A percentile compares a stretch with the other conserved stretches of the same genome.
Conservation (phyloP, 2,888 invertebrate genomes). For the Micropterix aruncella region DNA sequence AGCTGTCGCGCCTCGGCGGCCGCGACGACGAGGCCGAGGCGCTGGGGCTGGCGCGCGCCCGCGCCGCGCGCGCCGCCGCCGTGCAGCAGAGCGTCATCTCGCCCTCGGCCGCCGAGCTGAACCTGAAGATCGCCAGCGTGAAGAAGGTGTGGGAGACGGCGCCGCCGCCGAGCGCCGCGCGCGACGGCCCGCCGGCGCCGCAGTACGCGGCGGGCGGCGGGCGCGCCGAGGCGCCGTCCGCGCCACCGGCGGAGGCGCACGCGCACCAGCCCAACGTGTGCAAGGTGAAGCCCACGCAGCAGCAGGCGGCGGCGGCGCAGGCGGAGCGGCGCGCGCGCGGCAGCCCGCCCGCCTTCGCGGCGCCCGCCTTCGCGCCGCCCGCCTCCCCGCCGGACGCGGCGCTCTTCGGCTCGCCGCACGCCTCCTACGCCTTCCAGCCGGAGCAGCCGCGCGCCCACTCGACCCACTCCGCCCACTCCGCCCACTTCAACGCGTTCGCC, state of each 20-base stretch:
- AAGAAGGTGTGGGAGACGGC: constrained; percentile 76
- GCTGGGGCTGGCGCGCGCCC: constrained; percentile 36
- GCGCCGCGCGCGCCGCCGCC: constrained; percentile 39
- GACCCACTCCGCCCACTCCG: constrained; percentile 61
- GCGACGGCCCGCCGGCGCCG: constrained; percentile 50
- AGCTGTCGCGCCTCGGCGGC: constrained; percentile 59
- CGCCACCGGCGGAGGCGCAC: constrained; percentile 17
- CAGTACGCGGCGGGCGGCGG: constrained; percentile 44
- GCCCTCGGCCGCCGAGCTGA: constrained; percentile 77
- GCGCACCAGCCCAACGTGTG: constrained; percentile 55
- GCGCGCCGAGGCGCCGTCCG: constrained; percentile 28
- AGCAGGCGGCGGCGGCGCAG: constrained; percentile 32
- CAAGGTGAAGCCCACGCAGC: constrained; percentile 77
- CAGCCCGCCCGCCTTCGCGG: constrained; percentile 51
- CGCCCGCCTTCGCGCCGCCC: constrained; percentile 58
- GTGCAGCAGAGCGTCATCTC: constrained; percentile 58
- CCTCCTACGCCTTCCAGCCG: constrained; percentile 72
- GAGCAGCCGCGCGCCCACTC: constrained; percentile 66
- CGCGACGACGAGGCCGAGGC: constrained; percentile 48
- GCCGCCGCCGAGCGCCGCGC: constrained; percentile 49
- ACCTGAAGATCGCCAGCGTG: constrained; percentile 87
- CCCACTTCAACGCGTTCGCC: constrained; percentile 52
- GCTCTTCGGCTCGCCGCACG: constrained; percentile 65
- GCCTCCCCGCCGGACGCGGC: constrained; percentile 54
- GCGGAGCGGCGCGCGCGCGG: constrained; percentile 36